Conservation (phyloP, 1,140 invertebrate genomes). For the Drosophila erecta region DNA sequence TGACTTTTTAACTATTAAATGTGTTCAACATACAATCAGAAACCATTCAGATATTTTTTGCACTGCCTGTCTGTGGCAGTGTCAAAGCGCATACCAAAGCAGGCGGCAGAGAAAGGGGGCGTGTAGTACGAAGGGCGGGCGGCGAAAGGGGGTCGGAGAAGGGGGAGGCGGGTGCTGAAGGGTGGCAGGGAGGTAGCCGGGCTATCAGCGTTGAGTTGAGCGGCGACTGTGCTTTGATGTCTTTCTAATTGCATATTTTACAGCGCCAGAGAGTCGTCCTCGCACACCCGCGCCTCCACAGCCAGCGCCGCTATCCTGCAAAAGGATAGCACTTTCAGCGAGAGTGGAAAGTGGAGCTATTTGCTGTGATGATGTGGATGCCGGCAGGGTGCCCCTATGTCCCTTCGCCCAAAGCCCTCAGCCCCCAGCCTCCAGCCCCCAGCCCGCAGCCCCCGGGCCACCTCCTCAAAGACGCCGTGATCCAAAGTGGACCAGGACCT, state of each 20-base stretch:
- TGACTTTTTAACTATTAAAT: no score
- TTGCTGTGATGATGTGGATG: constrained; percentile 61
- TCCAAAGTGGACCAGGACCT: constrained; percentile 59
- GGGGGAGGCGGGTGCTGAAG: constrained; percentile 1
- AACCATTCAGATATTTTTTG: background rate
- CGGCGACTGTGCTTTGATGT: constrained; percentile 74
- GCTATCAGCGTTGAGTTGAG: constrained; percentile 51
- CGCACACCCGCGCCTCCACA: constrained; percentile 12
- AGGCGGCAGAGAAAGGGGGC: constrained; percentile 31
- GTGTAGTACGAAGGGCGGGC: constrained; percentile 2
- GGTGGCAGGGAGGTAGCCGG: constrained; percentile 23
- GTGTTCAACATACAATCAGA: no score
- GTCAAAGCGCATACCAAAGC: constrained; percentile 72
- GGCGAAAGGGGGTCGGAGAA: constrained; percentile 24
- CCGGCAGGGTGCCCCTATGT: constrained; percentile 24
- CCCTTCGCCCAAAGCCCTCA: background rate
- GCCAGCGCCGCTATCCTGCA: constrained; percentile 51
- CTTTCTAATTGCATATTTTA: constrained; percentile 83
- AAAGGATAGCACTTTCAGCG: constrained; percentile 59
- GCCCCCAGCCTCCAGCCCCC: no score
- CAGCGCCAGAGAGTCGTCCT: constrained; percentile 61
- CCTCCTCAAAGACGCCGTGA: constrained; percentile 40
- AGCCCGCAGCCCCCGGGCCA: background rate
- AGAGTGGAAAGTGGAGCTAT: constrained; percentile 71
- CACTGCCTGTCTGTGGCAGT: constrained; percentile 37